phyloP scores from a whole-genome alignment of 2,888 invertebrate species.

The Philopedon plagiatum region DNA sequence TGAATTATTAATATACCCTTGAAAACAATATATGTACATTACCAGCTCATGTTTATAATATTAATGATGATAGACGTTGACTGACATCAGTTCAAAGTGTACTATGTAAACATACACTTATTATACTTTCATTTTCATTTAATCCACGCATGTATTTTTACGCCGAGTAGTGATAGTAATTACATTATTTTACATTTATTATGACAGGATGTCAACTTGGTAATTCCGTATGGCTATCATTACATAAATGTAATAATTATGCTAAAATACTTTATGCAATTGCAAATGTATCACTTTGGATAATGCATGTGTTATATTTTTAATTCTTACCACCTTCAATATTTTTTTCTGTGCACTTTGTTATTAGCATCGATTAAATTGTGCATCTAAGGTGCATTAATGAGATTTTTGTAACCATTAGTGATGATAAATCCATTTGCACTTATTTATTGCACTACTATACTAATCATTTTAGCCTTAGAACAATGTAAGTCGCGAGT shows the following conservation, averaged over 20 bases:
- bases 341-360: too few species aligned
- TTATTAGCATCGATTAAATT: too few species aligned
- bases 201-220: neutral
- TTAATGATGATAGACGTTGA: constrained; percentile 32
- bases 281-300: too few species aligned
- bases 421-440: too few species aligned
- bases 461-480: too few species aligned
- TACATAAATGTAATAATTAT: neutral
- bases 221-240: neutral
- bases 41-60: constrained; percentile 13
- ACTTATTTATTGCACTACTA: too few species aligned
- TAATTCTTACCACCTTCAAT: too few species aligned
- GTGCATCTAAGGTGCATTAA: too few species aligned
- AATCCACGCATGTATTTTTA: constrained; percentile 5
- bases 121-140: constrained; percentile 19
- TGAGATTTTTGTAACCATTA: too few species aligned
- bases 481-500: too few species aligned
- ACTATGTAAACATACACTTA: constrained; percentile 17
- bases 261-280: neutral
- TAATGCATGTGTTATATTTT: too few species aligned
- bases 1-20: constrained; percentile 14
- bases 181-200: neutral
- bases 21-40: constrained; percentile 16
- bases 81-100: constrained; percentile 23
- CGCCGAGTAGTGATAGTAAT: neutral